Percentiles rank a stretch among this genome's conserved stretches.
phyloP scores from a whole-genome alignment of 1,140 invertebrate species.

The Drosophila arizonae region DNA sequence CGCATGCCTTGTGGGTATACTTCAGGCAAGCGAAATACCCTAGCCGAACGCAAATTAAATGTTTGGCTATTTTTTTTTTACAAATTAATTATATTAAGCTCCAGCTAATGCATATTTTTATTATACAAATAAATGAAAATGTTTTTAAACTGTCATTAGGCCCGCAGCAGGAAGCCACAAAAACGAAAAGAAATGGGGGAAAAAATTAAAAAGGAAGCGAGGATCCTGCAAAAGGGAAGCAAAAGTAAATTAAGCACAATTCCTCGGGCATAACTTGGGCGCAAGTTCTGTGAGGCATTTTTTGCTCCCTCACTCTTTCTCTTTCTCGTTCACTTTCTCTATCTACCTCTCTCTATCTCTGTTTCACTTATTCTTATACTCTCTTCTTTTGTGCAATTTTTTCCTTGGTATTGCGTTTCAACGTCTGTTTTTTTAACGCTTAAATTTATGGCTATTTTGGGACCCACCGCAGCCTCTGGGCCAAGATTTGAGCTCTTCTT shows the following conservation, averaged over 20 bases:
- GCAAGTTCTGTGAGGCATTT: slow-evolving; percentile 35
- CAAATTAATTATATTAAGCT: slow-evolving; percentile 48
- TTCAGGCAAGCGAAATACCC: too few relatives aligned
- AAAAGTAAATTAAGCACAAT: slow-evolving; percentile 72
- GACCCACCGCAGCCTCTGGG: slow-evolving; percentile 64
- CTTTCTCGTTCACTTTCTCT: slow-evolving; percentile 1
- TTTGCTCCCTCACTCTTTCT: slow-evolving; percentile 14
- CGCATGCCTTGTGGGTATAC: background rate
- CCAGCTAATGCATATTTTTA: slow-evolving; percentile 38
- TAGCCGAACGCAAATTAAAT: slow-evolving; percentile 1
- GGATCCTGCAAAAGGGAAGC: slow-evolving; percentile 27
- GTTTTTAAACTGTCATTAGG: slow-evolving; percentile 48
- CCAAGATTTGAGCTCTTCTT: slow-evolving; percentile 58
- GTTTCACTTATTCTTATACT: background rate
- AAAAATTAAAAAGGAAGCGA: slow-evolving; percentile 9
- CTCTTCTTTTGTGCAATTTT: background rate
- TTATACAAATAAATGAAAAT: slow-evolving; percentile 35
- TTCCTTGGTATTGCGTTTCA: slow-evolving; percentile 13
- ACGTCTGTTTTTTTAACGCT: slow-evolving; percentile 70
- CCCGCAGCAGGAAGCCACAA: slow-evolving; percentile 20
- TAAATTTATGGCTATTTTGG: slow-evolving; percentile 80
- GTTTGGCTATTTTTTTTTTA: slow-evolving; percentile 11
- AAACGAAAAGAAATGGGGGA: background rate
- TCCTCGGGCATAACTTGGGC: slow-evolving; percentile 61
- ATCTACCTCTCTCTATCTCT: background rate